Evolutionary conservation across 2,888 invertebrate species (phyloP).

Genomic region (Coremacera marginata): DNA sequence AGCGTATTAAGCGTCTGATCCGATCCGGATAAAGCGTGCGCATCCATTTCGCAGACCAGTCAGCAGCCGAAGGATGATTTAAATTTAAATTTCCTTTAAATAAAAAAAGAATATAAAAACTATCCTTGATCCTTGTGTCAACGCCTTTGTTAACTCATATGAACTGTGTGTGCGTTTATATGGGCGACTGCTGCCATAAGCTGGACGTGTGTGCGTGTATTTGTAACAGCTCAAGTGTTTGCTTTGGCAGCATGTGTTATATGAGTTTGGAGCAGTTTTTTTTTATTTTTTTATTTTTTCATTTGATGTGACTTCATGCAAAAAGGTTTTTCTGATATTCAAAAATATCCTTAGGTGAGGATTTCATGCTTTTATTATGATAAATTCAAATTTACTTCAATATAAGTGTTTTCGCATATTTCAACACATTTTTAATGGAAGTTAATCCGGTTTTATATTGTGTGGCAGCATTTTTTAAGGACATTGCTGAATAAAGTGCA

Average conservation of each 20-base stretch:
- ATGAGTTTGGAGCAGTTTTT: neutral
- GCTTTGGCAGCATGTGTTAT: neutral
- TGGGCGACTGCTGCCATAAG: neutral
- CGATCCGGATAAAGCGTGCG: neutral
- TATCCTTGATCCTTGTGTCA: neutral
- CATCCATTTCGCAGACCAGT: neutral
- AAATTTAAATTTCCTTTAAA: neutral
- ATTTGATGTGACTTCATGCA: neutral
- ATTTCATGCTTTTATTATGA: constrained; percentile 31
- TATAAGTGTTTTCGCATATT: neutral
- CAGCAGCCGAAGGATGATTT: neutral
- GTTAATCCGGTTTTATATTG: constrained; percentile 14
- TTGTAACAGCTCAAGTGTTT: constrained; percentile 4
- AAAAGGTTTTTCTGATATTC: constrained; percentile 39
- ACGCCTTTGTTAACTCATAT: neutral
- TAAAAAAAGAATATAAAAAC: neutral
- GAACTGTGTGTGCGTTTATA: neutral
- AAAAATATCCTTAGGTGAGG: constrained; percentile 40
- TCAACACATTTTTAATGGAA: constrained; percentile 5
- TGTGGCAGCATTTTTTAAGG: neutral
- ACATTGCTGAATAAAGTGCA: too few species aligned
- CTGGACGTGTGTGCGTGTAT: neutral
- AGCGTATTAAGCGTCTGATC: neutral
- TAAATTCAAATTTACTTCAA: neutral
- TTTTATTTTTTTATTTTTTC: neutral